A percentile compares a stretch with the other conserved stretches of the same genome.
phyloP scores from a whole-genome alignment of 2,113 vertebrate genomes.

The Lampris incognitus region DNA sequence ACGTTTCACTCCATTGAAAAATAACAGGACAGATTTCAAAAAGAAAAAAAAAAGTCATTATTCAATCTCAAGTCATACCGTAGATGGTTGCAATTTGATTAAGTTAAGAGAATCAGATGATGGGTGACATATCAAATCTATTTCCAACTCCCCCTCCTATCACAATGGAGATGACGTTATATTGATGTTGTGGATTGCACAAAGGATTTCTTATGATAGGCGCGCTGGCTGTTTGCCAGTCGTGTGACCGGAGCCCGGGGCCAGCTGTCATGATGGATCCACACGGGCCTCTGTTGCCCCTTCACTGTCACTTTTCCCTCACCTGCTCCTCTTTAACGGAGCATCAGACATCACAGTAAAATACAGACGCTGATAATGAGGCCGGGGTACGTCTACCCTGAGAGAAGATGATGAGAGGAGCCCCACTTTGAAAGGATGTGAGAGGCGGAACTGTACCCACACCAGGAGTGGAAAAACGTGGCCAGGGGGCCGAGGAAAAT shows the following conservation, averaged over 20 bases:
- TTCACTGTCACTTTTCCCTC: conserved; percentile 8
- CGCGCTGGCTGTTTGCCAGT: conserved; percentile 31
- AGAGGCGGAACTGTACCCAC: not conserved
- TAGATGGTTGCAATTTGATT: conserved; percentile 5
- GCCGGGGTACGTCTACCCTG: conserved; percentile 21
- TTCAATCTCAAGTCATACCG: not conserved
- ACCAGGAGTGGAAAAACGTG: not conserved
- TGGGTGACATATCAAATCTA: not conserved
- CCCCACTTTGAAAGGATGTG: conserved; percentile 16
- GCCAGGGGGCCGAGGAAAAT: conserved; percentile 5
- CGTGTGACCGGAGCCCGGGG: conserved; percentile 47
- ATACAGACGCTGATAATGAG: conserved; percentile 24
- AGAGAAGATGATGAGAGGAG: not conserved
- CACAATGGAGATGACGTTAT: conserved; percentile 58
- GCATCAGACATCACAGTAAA: conserved; percentile 13
- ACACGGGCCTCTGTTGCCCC: conserved; percentile 33
- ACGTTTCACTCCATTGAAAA: conserved; percentile 27
- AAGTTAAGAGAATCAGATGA: not conserved
- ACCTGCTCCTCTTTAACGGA: conserved; percentile 37
- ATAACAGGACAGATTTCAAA: conserved; percentile 33
- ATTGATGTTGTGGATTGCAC: conserved; percentile 66
- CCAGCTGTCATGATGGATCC: conserved; percentile 11
- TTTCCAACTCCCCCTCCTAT: conserved; percentile 9
- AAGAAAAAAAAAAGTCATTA: conserved; percentile 11
- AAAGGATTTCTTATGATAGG: conserved; percentile 70